Evolutionary conservation across 1,140 invertebrate species (phyloP).

Genomic region (Steinernema feltiae): DNA sequence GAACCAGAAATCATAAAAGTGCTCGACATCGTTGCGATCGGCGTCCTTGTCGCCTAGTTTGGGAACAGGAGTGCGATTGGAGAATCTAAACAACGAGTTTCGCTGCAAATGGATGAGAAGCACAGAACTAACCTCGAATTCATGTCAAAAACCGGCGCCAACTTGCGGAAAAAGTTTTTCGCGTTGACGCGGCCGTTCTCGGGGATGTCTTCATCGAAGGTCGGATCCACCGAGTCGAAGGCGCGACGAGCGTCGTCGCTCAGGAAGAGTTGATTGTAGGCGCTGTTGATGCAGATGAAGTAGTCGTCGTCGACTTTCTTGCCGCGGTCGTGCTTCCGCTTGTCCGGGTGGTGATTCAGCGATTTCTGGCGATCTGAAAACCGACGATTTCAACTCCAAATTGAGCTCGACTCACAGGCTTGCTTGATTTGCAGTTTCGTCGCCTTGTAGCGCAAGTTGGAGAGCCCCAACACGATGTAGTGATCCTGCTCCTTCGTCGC

Average conservation of each 20-base stretch:
- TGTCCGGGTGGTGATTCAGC: conserved; percentile 91
- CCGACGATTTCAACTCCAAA: neutral
- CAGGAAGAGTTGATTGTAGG: conserved; percentile 77
- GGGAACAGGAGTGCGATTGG: conserved; percentile 77
- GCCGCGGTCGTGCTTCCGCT: conserved; percentile 68
- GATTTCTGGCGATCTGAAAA: conserved; percentile 72
- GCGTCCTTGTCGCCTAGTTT: conserved; percentile 71
- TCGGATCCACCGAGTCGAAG: conserved; percentile 88
- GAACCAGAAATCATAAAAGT: conserved; percentile 69
- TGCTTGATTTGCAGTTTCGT: conserved; percentile 25
- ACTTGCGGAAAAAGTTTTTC: conserved; percentile 74
- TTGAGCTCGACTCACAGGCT: conserved; percentile 42
- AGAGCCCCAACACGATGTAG: conserved; percentile 38
- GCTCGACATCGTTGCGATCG: conserved; percentile 61
- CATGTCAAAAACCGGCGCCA: conserved; percentile 74
- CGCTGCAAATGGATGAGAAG: neutral
- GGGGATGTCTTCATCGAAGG: conserved; percentile 80
- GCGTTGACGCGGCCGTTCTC: conserved; percentile 62
- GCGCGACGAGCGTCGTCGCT: conserved; percentile 70
- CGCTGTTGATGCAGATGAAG: conserved; percentile 95
- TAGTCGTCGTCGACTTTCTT: no score
- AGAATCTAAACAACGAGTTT: conserved; percentile 70
- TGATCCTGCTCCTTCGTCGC: conserved; percentile 39
- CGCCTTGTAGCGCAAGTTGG: conserved; percentile 33
- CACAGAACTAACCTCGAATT: conserved; percentile 65